These are phyloP conservation scores for Dasysyrphus tricinctus DNA, from an alignment of 2,888 invertebrate genomes.

Conservation along the genomic window DNA sequence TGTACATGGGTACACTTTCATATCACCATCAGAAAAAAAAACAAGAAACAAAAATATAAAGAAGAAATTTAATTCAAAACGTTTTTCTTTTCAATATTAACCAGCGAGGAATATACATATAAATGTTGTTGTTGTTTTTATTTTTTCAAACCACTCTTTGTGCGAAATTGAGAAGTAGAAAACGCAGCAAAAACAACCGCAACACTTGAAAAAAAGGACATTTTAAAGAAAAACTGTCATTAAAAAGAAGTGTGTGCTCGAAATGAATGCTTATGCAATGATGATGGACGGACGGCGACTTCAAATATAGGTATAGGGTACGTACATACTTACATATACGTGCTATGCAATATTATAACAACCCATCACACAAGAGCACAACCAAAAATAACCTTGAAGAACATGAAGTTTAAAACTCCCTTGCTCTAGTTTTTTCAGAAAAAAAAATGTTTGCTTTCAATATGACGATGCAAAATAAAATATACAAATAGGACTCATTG, in stretches of 20 bases:
- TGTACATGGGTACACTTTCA: constrained; percentile 18
- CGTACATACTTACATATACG: background rate
- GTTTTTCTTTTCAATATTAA: constrained; percentile 32
- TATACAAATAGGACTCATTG: background rate
- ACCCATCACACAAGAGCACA: background rate
- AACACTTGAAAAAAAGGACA: constrained; percentile 37
- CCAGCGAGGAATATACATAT: background rate
- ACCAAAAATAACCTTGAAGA: constrained; percentile 18
- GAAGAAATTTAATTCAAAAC: constrained; percentile 26
- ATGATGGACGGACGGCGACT: background rate
- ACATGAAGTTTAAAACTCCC: constrained; percentile 25
- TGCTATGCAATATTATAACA: background rate
- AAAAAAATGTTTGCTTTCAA: background rate
- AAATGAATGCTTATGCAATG: background rate
- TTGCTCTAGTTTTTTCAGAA: constrained; percentile 8
- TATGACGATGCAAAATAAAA: constrained; percentile 7
- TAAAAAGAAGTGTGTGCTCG: constrained; percentile 22
- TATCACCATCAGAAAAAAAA: constrained; percentile 38
- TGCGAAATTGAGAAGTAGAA: background rate
- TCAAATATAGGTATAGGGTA: background rate
- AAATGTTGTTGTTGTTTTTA: constrained; percentile 8
- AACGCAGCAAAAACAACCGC: constrained; percentile 33
- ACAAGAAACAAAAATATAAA: constrained; percentile 19
- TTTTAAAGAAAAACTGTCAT: constrained; percentile 43
- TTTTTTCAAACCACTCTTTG: background rate